Percentiles rank a stretch among this genome's conserved stretches.
Conservation (phyloP, 2,888 invertebrate genomes). For the Drymonia ruficornis region DNA sequence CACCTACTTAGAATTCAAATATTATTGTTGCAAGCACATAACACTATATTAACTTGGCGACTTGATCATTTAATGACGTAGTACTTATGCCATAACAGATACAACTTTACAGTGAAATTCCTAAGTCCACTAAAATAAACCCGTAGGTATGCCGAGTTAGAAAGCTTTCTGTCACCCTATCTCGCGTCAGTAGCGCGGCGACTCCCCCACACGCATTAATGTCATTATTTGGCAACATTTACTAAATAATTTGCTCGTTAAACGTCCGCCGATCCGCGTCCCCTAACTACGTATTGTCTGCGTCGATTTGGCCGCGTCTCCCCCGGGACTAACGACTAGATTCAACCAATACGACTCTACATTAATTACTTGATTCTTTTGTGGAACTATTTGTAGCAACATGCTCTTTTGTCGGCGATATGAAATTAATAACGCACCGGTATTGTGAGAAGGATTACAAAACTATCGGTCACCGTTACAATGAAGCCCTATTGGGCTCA, state of each 20-base stretch:
- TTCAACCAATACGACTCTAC: conserved; percentile 73
- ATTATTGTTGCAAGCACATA: too few species aligned
- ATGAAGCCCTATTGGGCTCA: conserved; percentile 57
- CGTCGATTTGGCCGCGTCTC: conserved; percentile 59
- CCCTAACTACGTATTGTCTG: conserved; percentile 78
- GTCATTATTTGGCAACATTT: conserved; percentile 84
- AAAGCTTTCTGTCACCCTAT: not conserved
- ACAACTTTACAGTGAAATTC: too few species aligned
- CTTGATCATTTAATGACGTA: too few species aligned
- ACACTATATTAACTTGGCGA: too few species aligned
- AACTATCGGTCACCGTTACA: conserved; percentile 55
- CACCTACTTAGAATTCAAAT: too few species aligned
- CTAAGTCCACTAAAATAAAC: too few species aligned
- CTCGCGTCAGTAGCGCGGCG: conserved; percentile 10
- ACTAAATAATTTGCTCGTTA: conserved; percentile 84
- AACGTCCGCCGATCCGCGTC: conserved; percentile 73
- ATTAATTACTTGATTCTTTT: conserved; percentile 78
- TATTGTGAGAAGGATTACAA: conserved; percentile 63
- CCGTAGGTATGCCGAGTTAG: too few species aligned
- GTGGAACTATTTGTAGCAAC: conserved; percentile 76
- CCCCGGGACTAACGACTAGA: conserved; percentile 68
- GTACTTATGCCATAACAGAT: too few species aligned
- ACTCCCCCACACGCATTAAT: conserved; percentile 68
- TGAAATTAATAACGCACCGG: conserved; percentile 70
- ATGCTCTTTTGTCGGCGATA: conserved; percentile 74